Evolutionary conservation across 2,888 invertebrate species (phyloP), one percentile per base, ranked within the genome.

Genomic region (Eristalinus sepulchralis): DNA sequence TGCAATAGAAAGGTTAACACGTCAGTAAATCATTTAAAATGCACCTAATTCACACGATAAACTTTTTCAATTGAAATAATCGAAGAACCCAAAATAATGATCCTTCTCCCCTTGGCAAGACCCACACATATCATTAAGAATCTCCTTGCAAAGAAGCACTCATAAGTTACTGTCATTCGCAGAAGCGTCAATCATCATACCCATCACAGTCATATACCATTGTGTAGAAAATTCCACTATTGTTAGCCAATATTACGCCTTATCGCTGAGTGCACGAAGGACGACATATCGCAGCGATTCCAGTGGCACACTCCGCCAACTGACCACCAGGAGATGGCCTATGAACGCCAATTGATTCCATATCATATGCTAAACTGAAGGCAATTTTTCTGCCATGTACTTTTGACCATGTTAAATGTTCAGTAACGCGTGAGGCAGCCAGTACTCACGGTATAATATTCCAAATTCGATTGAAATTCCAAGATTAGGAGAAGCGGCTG

Each of bases 381-480:
- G 53, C 66, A 71, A 75, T 84, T 79, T 75, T 77, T 70, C 66
- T 59, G 1, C 59, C 71, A 80, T 62, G 47, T 80, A 71, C 80
- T 75, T 60, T 71, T 80, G 66, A 22, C 53, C 75, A 68, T 71
- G 73, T 80, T 72, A 22, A 70, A 67, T 67, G 71, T 68, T 64
- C 72, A 72, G 72, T 72, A 76, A 80, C 71, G 81, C 81, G 67
- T 84, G 67, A 81, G 76, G 63, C 62, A 27, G 72, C 64, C 68
- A 59, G 68, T 68, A 82, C 63, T 77, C 68, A 82, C 77, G 73
- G 76, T 34, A 82, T 73, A 70, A 77, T 77, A 85, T 72, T 77
- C 68, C 17, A 73, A 81, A 77, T 82, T 85, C 77, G 85, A 85
- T 85, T 85, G 85, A 82, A 85, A 77, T 85, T 85, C 53, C 73